Conservation (phyloP, 2,888 invertebrate species). For the Argynnis bischoffii region DNA sequence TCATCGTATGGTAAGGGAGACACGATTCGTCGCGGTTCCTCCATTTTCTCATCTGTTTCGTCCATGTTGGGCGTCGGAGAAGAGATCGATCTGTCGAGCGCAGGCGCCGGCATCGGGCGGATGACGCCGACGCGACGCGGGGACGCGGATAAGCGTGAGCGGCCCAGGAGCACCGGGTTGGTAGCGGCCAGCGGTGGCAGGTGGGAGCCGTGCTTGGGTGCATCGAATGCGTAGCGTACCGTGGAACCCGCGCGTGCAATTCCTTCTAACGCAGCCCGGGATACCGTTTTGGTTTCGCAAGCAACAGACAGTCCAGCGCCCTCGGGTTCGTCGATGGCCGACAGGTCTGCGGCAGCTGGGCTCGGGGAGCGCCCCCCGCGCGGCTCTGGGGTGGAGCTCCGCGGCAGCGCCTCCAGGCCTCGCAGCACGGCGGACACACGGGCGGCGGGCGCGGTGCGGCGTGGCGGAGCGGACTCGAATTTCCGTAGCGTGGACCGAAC, state of each 20-base stretch:
- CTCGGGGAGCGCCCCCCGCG: constrained; percentile 51
- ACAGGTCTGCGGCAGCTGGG: constrained; percentile 49
- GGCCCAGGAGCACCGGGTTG: constrained; percentile 65
- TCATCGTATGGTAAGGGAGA: constrained; percentile 48
- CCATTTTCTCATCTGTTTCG: constrained; percentile 43
- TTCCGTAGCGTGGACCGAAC: constrained; percentile 93
- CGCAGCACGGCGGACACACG: constrained; percentile 71
- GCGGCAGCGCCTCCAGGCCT: constrained; percentile 59
- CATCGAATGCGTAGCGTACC: constrained; percentile 83
- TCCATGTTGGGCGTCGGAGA: constrained; percentile 38
- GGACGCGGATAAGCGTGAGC: constrained; percentile 58
- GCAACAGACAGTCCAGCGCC: constrained; percentile 48
- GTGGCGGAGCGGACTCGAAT: constrained; percentile 87
- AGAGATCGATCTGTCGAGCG: constrained; percentile 41
- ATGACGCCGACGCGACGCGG: constrained; percentile 81
- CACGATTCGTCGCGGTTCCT: constrained; percentile 44
- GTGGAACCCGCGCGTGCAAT: constrained; percentile 87
- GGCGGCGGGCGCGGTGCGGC: constrained; percentile 76
- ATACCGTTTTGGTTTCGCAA: constrained; percentile 65
- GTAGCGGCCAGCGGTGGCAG: constrained; percentile 68
- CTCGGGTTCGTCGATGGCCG: constrained; percentile 52
- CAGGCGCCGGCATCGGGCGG: constrained; percentile 72
- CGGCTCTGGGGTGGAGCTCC: constrained; percentile 65
- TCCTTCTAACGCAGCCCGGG: constrained; percentile 84
- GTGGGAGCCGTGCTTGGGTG: constrained; percentile 60